These are phyloP conservation scores for Gymnoscelis rufifasciata DNA, from an alignment of 2,888 invertebrate genomes.

Conservation along the genomic window DNA sequence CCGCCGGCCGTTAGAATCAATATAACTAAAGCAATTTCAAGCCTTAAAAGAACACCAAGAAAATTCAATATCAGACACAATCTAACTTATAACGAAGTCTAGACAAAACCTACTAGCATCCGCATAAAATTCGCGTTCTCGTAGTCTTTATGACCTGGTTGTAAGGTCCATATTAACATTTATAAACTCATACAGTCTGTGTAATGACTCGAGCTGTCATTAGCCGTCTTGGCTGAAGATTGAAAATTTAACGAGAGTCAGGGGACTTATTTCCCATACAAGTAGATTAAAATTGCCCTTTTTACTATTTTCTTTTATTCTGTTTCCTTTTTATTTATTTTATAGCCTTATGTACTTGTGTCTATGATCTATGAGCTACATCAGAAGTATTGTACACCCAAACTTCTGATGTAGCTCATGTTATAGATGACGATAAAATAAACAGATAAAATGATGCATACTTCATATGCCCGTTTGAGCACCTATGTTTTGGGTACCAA, in stretches of 20 bases:
- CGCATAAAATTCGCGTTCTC: background rate
- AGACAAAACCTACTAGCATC: conserved; percentile 6
- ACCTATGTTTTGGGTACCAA: no score
- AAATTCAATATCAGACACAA: background rate
- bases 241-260: conserved; percentile 51
- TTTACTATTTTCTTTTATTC: no score
- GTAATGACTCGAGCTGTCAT: conserved; percentile 45
- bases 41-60: background rate
- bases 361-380: no score
- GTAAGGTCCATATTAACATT: background rate
- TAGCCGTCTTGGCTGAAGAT: conserved; percentile 42
- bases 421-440: no score
- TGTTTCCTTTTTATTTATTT: no score
- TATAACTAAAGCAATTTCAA: no score
- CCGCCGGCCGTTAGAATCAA: no score
- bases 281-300: background rate
- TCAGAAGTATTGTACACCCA: no score
- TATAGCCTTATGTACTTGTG: no score
- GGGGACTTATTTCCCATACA: conserved; percentile 34
- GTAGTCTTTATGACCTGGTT: conserved; percentile 2
- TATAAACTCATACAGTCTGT: conserved; percentile 15
- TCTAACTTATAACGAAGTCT: conserved; percentile 5
- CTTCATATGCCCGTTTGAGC: no score
- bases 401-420: no score
- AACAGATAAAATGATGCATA: no score